Conservation (phyloP, 2,797 vertebrate genomes). For the Sebastes iracundus region DNA sequence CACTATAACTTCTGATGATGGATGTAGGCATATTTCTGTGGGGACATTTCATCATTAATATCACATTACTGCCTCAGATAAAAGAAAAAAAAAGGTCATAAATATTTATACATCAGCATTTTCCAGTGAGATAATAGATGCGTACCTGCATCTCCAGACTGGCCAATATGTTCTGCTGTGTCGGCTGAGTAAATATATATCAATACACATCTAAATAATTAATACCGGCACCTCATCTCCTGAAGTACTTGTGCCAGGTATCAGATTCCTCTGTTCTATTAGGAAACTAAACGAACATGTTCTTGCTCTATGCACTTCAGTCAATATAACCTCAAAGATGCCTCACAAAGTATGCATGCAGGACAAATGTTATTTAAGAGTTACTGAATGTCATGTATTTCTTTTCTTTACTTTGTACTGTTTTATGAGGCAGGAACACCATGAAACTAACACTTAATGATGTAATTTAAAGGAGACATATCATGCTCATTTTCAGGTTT, state of each 20-base stretch:
- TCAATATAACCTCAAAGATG: neutral
- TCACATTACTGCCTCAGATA: slow-evolving; percentile 27
- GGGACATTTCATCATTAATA: slow-evolving; percentile 21
- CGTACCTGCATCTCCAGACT: neutral
- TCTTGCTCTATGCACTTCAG: neutral
- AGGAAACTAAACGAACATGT: neutral
- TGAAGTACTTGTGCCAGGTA: neutral
- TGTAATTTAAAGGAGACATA: too few species aligned
- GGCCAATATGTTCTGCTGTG: neutral
- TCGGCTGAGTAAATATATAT: neutral
- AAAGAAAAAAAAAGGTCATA: slow-evolving; percentile 11
- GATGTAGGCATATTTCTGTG: slow-evolving; percentile 14
- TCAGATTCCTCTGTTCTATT: neutral
- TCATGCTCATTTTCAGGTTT: too few species aligned
- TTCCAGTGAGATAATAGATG: slow-evolving; percentile 7
- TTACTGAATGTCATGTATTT: neutral
- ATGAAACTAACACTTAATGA: neutral
- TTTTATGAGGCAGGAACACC: neutral
- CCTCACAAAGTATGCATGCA: neutral
- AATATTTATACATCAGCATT: slow-evolving; percentile 26
- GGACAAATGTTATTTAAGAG: neutral
- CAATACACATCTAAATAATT: slow-evolving; percentile 1
- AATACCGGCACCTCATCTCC: neutral
- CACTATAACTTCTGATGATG: neutral
- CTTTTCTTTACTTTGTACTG: neutral